Evolutionary conservation across 2,113 vertebrate genomes (phyloP).

Genomic region (Irena cyanogastra): DNA sequence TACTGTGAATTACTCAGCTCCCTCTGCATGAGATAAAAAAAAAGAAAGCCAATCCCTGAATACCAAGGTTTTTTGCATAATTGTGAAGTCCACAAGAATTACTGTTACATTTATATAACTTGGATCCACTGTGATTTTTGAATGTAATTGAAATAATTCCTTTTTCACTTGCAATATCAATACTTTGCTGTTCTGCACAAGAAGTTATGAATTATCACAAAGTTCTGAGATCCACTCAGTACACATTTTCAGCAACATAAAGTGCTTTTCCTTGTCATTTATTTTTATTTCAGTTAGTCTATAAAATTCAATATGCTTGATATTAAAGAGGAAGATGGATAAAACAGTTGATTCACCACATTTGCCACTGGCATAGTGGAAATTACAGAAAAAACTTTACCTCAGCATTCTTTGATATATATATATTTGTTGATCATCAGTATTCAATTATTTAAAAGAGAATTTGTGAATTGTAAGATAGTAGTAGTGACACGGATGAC

Average conservation of each 20-base stretch:
- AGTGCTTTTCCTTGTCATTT: not conserved
- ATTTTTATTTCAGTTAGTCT: constrained; percentile 6
- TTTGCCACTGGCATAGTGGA: not conserved
- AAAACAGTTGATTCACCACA: not conserved
- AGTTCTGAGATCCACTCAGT: not conserved
- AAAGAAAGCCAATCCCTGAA: not conserved
- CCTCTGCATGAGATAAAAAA: not conserved
- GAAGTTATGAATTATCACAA: not conserved
- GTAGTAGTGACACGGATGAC: not conserved
- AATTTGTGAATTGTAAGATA: not conserved
- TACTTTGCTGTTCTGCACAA: not conserved
- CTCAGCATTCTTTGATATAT: not conserved
- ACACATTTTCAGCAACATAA: not conserved
- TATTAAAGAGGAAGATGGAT: not conserved
- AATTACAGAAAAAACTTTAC: not conserved
- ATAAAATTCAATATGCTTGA: not conserved
- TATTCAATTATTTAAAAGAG: not conserved
- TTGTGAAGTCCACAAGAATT: not conserved
- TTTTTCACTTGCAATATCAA: not conserved
- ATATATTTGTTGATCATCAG: not conserved
- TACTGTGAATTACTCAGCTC: not conserved
- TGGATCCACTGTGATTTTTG: not conserved
- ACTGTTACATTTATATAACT: not conserved
- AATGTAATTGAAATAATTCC: not conserved
- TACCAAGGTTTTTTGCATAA: not conserved